Evolutionary conservation across 2,888 invertebrate species (phyloP).

Genomic region (Zygogramma bicolorata): DNA sequence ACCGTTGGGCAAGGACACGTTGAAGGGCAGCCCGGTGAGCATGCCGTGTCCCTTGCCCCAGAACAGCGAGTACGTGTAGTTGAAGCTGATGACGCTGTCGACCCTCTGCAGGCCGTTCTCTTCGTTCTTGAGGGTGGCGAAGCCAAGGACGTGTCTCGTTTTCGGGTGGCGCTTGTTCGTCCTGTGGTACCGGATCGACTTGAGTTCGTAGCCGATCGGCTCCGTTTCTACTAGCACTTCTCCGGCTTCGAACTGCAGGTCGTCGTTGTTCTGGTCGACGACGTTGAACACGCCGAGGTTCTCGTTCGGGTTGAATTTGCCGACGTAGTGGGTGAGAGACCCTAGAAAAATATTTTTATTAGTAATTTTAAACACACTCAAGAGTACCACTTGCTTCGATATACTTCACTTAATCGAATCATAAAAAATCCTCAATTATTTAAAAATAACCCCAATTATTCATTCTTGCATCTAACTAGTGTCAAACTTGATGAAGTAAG

Average conservation of each 20-base stretch:
- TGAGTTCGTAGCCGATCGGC: constrained; percentile 82
- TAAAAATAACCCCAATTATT: too few species aligned
- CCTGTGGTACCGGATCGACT: constrained; percentile 62
- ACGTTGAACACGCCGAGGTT: constrained; percentile 78
- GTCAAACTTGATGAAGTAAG: too few species aligned
- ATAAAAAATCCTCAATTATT: too few species aligned
- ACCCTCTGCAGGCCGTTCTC: constrained; percentile 70
- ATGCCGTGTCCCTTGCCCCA: constrained; percentile 86
- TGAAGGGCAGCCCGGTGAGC: constrained; percentile 78
- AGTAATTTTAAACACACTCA: too few species aligned
- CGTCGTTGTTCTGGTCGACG: constrained; percentile 74
- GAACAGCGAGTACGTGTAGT: constrained; percentile 77
- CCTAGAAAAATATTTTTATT: constrained; percentile 30
- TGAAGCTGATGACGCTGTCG: constrained; percentile 81
- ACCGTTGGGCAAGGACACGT: constrained; percentile 73
- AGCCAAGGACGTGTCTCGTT: constrained; percentile 60
- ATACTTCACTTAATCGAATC: too few species aligned
- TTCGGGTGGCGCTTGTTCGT: constrained; percentile 64
- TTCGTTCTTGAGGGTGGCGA: constrained; percentile 66
- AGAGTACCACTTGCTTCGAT: too few species aligned
- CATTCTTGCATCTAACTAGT: too few species aligned
- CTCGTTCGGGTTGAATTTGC: constrained; percentile 75
- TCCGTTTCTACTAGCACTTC: constrained; percentile 86
- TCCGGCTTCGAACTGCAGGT: constrained; percentile 73
- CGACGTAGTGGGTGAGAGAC: constrained; percentile 73